Evolutionary conservation across 2,888 invertebrate species (phyloP), one percentile per base, ranked within the genome.

Genomic region (Nasonia oneida): DNA sequence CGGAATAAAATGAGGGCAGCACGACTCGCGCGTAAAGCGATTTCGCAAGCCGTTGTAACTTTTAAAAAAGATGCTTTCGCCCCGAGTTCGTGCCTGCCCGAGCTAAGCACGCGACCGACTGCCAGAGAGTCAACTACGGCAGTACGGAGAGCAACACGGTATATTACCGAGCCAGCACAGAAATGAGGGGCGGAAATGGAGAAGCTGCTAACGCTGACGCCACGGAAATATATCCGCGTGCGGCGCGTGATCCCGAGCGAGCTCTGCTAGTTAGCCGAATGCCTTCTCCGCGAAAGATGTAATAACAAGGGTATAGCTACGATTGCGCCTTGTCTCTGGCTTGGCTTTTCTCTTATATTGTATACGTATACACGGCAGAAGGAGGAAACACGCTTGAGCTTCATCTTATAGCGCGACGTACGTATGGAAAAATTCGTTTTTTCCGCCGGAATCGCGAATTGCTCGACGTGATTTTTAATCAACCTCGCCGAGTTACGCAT

Each of bases 221-320:
- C 70, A 78, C 81, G 81, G 74, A 86, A 86, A 74, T 84, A 84
- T 80, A 61, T 71, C 67, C 78, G 42, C 23, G 61, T 70, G 61
- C 42, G 64, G 81, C 77, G 71, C 84, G 84, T 84, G 81, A 86
- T 81, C 61, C 81, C 18, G n/a, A 47, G 29, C n/a, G 23, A 71
- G 81, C 33, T 73, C 61, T 84, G 79, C 81, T 82, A 86, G 84
- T 86, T 86, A 82, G 78, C 83, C 61, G 33, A 77, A 33, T 33
- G 53, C 50, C 64, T 47, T 39, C 53, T 29, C 71, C 8, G 53
- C 42, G 12, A 3, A 79, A 78, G 81, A 74, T 61, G 81, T 81
- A 84, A 86, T 86, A 86, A 83, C 80, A 75, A 81, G 64, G 37
- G 73, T 57, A 74, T 86, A 81, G 61, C 61, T 76, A 77, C 50